A percentile compares a stretch with the other conserved stretches of the same genome.
These are phyloP conservation scores for Lagodon rhomboides DNA, from an alignment of 2,797 vertebrate species.

Conservation along the genomic window DNA sequence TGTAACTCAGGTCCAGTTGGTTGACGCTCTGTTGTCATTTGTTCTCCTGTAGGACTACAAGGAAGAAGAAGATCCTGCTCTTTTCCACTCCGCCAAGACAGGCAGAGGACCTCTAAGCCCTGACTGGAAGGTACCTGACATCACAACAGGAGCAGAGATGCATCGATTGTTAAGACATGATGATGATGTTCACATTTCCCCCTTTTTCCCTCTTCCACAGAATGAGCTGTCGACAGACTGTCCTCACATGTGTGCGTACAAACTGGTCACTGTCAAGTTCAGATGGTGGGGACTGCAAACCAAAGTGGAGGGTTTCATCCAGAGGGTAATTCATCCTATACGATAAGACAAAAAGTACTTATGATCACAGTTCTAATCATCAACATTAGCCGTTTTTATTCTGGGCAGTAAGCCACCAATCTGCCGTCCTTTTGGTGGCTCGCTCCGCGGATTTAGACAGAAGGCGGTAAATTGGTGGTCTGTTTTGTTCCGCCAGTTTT, in stretches of 20 bases:
- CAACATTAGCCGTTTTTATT: no score
- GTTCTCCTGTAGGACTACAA: constrained; percentile 92
- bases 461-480: no score
- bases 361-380: no score
- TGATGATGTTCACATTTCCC: constrained; percentile 4
- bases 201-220: constrained; percentile 73
- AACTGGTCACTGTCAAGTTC: constrained; percentile 98
- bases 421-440: no score
- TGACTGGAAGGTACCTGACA: constrained; percentile 93
- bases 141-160: not conserved
- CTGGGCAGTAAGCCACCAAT: no score
- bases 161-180: fast-evolving
- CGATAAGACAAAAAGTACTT: not conserved
- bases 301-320: constrained; percentile 97
- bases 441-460: no score
- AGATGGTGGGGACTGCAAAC: constrained; percentile 98
- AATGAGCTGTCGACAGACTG: constrained; percentile 91
- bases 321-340: constrained; percentile 84
- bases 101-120: constrained; percentile 93
- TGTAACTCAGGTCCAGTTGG: not conserved
- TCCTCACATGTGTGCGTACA: constrained; percentile 97
- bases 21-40: not conserved
- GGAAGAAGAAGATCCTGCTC: constrained; percentile 91
- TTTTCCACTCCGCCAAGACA: constrained; percentile 95
- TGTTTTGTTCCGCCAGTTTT: no score